Conservation (phyloP, 2,888 invertebrate species). For the Chrysopilus asiliformis region DNA sequence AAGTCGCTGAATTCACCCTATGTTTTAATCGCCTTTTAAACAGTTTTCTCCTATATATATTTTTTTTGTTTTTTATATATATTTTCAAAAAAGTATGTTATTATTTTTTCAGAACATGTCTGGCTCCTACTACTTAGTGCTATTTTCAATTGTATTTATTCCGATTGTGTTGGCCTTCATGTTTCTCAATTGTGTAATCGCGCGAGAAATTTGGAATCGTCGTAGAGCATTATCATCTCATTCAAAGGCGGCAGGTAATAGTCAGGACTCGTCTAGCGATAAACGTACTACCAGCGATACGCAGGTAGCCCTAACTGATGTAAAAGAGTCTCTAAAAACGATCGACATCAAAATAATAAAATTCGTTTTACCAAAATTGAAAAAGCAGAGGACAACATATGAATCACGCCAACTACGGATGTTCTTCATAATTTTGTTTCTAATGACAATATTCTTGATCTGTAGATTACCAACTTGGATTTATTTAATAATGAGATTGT, state of each 20-base stretch:
- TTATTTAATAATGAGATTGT: conserved; percentile 38
- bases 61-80: too few species aligned
- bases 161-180: conserved; percentile 38
- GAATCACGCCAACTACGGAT: conserved; percentile 39
- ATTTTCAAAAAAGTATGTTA: too few species aligned
- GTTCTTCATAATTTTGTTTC: conserved; percentile 41
- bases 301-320: conserved; percentile 8
- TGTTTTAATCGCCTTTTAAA: neutral
- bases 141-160: conserved; percentile 35
- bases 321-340: conserved; percentile 19
- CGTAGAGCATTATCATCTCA: conserved; percentile 20
- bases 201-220: conserved; percentile 39
- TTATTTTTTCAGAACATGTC: too few species aligned
- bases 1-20: too few species aligned
- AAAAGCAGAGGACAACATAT: neutral
- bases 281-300: conserved; percentile 4
- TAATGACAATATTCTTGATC: conserved; percentile 41
- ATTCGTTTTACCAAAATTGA: too few species aligned
- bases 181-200: conserved; percentile 40
- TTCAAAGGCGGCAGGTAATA: conserved; percentile 6
- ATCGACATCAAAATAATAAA: too few species aligned
- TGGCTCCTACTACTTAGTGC: conserved; percentile 24
- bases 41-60: neutral
- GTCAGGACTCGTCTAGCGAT: conserved; percentile 1
- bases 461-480: conserved; percentile 43